Percentiles rank a stretch among this genome's conserved stretches.
These are phyloP conservation scores for Leucoma salicis DNA, from an alignment of 2,888 invertebrate species.

Conservation along the genomic window DNA sequence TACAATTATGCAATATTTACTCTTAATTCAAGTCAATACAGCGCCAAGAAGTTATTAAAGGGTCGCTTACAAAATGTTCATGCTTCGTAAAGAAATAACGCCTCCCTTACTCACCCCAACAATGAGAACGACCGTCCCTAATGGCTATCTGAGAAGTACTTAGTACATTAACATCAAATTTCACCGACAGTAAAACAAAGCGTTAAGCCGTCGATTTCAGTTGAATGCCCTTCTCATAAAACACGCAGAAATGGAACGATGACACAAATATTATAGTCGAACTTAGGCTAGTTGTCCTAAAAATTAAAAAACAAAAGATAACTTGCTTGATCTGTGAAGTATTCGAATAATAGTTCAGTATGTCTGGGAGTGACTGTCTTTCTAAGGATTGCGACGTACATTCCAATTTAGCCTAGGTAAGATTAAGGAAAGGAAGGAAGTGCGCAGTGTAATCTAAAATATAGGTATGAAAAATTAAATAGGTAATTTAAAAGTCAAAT, in stretches of 20 bases:
- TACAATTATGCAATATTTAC: too few species aligned
- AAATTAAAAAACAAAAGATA: background rate
- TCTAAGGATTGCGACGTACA: too few species aligned
- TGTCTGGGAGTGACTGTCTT: too few species aligned
- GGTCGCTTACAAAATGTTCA: slow-evolving; percentile 4
- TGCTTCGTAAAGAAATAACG: slow-evolving; percentile 12
- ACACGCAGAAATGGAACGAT: slow-evolving; percentile 37
- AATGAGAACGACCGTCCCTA: slow-evolving; percentile 23
- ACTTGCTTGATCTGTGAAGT: background rate
- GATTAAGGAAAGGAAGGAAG: too few species aligned
- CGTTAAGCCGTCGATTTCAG: slow-evolving; percentile 43
- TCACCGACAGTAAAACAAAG: slow-evolving; percentile 49
- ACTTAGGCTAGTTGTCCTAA: background rate
- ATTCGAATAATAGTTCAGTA: too few species aligned
- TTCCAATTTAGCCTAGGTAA: too few species aligned
- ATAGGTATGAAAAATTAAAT: too few species aligned
- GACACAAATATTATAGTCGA: slow-evolving; percentile 25
- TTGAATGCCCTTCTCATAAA: slow-evolving; percentile 34
- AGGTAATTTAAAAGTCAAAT: too few species aligned
- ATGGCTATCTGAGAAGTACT: slow-evolving; percentile 37
- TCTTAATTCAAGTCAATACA: background rate
- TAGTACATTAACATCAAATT: slow-evolving; percentile 49
- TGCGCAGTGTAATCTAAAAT: too few species aligned
- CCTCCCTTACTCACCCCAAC: slow-evolving; percentile 19
- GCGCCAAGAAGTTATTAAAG: slow-evolving; percentile 3